Evolutionary conservation across 2,888 invertebrate species (phyloP), one percentile per base, ranked within the genome.

Genomic region (Monochamus alternatus): DNA sequence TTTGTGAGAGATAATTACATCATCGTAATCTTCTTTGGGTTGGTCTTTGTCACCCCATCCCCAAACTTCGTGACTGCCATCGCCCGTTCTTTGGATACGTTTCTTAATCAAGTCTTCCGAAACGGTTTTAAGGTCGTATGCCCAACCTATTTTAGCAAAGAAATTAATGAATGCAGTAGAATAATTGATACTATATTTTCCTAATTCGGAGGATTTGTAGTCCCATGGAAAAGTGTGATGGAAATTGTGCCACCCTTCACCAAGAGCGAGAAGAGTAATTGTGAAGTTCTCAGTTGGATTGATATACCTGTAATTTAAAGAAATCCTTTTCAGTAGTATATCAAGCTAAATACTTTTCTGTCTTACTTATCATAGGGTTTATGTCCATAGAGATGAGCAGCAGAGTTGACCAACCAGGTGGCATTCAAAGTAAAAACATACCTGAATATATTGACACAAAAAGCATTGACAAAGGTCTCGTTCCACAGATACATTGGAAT

Each of bases 81-180:
- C 93, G 0, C 93, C 93, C 63, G 90, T 91, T 81, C 91, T 90
- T 10, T 87, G 84, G 4, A 92, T 92, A 30, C 93, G 88, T 67
- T 91, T 87, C 22, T 88, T 87, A 0, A 93, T 89, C 92, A 92
- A 91, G 73, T 90, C 88, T 0, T 89, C 85, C 0, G 92, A 92
- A 0, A 91, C 93, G 5, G 88, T 91, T 86, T 94, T 92, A 89
- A 95, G 89, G 85, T 22, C 22, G 22, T 22, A 22, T 22, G 22
- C 22, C 22, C 22, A 22, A 22, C 22, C 22, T 22, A 22, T 86
- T 82, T 89, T 91, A 0, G 95, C 95, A 86, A 95, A 96, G 7
- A 92, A 89, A 86, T 97, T 95, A 78, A 97, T 96, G 82, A 97
- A 94, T 0, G 90, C 91, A 0, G 96, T 95, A 0, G 96, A 96